Base-by-base conservation (phyloP, 2,113 vertebrate species). In the Neolamprologus caudopunctatus region DNA sequence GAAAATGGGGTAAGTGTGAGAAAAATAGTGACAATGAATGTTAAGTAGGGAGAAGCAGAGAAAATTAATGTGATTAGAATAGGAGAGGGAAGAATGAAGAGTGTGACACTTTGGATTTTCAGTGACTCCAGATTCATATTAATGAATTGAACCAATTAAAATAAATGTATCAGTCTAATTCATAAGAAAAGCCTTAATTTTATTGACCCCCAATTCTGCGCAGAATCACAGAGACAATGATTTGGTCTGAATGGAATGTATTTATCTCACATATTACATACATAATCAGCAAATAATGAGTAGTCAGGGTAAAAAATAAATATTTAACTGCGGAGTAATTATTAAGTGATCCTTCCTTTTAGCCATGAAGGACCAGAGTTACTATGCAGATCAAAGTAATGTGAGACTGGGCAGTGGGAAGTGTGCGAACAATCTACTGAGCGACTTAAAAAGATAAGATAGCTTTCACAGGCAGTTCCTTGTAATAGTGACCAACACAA, bases 51-150 rank as follows among this genome's bases (percentile, higher is more conserved):
- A 91, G 68, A 10, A 88, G 87, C 79, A 24, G 85, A 80, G 79
- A 88, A 51, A 92, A 91, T 95, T 91, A 94, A 92, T 91, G 86
- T 53, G 85, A 94, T 91, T 86, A 89, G 87, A 82, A 93, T 33
- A 87, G 82, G 66, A 81, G 84, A 91, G 33, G 75, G 61, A 66
- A 85, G 88, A 91, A 92, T 82, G 89, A 85, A 88, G 10, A 78
- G 45, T 78, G 73, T 19, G 17, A 17, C 45, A 78, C 73, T 51
- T 51, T 51, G 73, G 47, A n/a, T 51, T 78, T 50, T 78, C 26
- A 51, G 45, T n/a, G 45, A 51, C 45, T n/a, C 26, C 45, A 47
- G 73, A 78, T 78, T 78, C 45, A 78, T 78, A 78, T 51, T 78
- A 51, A 31, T 78, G 45, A 78, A 50, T 51, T 12, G 28, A 50